A percentile compares a stretch with the other conserved stretches of the same genome.
These are phyloP conservation scores for Athrips mouffetella DNA, from an alignment of 2,888 invertebrate genomes.

Conservation along the genomic window DNA sequence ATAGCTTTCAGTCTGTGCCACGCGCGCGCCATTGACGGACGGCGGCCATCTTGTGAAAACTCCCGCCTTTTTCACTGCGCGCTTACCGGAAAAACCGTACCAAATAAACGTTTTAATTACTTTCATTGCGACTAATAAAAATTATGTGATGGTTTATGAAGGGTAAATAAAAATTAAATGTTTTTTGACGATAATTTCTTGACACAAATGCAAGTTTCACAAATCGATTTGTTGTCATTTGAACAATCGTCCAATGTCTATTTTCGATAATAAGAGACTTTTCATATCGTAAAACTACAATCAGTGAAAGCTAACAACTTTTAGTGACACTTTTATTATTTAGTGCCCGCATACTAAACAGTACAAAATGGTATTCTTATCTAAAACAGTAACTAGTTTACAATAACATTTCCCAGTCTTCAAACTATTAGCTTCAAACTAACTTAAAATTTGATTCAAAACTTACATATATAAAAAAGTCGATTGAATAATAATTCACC, in stretches of 20 bases:
- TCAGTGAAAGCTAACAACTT: neutral
- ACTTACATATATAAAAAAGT: neutral
- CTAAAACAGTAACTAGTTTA: constrained; percentile 8
- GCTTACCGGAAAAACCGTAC: constrained; percentile 1
- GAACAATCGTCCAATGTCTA: constrained; percentile 15
- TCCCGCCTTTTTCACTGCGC: constrained; percentile 45
- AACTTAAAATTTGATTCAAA: neutral
- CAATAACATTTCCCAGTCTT: no score
- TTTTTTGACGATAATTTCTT: neutral
- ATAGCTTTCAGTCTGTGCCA: constrained; percentile 53
- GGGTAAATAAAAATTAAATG: constrained; percentile 4
- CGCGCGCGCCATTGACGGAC: constrained; percentile 45
- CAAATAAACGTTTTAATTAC: neutral
- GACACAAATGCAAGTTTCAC: constrained; percentile 31
- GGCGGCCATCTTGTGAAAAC: constrained; percentile 45
- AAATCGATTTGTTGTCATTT: constrained; percentile 39
- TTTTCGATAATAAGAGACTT: neutral
- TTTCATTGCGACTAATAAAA: neutral
- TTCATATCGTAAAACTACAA: neutral
- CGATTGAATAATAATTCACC: no score
- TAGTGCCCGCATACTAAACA: constrained; percentile 12
- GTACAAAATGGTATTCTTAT: constrained; percentile 10
- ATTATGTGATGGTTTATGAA: neutral
- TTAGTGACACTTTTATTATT: neutral
- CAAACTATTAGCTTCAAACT: neutral